Conservation (phyloP, 1,140 invertebrate species). For the Hycleus cichorii region DNA sequence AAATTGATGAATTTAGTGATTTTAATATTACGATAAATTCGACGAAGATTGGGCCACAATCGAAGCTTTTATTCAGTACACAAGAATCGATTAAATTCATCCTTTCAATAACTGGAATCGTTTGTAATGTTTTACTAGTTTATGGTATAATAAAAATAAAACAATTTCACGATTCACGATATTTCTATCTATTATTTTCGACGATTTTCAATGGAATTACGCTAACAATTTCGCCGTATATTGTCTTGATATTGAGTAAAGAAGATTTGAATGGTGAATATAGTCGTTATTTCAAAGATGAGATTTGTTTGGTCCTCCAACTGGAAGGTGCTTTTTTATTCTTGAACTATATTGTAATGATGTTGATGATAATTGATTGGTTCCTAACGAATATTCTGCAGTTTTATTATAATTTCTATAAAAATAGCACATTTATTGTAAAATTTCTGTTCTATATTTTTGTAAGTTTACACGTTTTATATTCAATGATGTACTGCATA, state of each 20-base stretch:
- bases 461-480: background rate
- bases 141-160: background rate
- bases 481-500: background rate
- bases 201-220: too few relatives aligned
- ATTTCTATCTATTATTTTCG: background rate
- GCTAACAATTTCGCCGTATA: too few relatives aligned
- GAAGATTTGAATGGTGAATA: too few relatives aligned
- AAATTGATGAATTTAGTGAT: too few relatives aligned
- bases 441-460: slow-evolving; percentile 1
- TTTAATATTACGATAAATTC: too few relatives aligned
- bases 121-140: background rate
- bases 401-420: background rate
- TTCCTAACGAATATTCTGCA: background rate
- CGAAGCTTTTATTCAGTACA: background rate
- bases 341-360: background rate
- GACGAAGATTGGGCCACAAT: background rate
- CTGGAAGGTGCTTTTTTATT: background rate
- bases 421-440: background rate
- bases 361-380: slow-evolving; percentile 3
- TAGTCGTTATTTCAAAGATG: background rate
- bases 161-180: background rate
- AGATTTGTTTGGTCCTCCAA: slow-evolving; percentile 4
- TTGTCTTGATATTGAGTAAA: too few relatives aligned
- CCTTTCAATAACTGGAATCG: background rate
- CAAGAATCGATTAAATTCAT: background rate